Conservation (phyloP, 2,888 invertebrate genomes). For the Trichopria drosophilae region DNA sequence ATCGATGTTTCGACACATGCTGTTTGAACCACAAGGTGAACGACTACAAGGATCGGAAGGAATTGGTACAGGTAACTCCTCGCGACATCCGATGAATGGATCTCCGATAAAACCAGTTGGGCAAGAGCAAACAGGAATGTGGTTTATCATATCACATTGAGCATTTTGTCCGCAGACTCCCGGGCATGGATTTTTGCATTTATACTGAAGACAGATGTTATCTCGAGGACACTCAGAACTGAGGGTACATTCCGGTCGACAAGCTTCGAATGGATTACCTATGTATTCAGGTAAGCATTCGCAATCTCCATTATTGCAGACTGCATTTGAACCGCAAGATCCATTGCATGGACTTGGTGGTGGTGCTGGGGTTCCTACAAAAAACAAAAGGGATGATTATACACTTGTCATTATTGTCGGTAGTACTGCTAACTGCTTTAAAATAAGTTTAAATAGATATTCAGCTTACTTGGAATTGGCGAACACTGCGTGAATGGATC, state of each 20-base stretch:
- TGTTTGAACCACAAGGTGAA: constrained; percentile 58
- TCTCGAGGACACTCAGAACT: constrained; percentile 78
- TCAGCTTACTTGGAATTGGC: constrained; percentile 34
- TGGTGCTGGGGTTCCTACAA: constrained; percentile 30
- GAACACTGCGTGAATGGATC: constrained; percentile 78
- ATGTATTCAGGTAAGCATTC: constrained; percentile 69
- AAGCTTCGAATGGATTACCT: constrained; percentile 74
- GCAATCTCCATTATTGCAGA: constrained; percentile 74
- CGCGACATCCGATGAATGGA: constrained; percentile 56
- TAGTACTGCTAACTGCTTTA: too few species aligned
- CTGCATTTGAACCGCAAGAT: constrained; percentile 75
- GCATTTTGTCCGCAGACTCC: constrained; percentile 79
- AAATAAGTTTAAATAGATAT: constrained; percentile 16
- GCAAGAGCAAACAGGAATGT: constrained; percentile 66
- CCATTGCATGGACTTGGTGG: constrained; percentile 66
- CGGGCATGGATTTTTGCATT: constrained; percentile 84
- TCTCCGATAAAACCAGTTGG: constrained; percentile 56
- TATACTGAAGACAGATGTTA: constrained; percentile 76
- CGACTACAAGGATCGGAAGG: constrained; percentile 54
- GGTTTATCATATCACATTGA: constrained; percentile 77
- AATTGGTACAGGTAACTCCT: constrained; percentile 37
- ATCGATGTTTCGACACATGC: constrained; percentile 56
- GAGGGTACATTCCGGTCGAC: constrained; percentile 79
- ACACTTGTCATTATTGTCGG: too few species aligned
- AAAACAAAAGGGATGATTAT: too few species aligned